These are phyloP conservation scores for Erebia aethiops DNA, from an alignment of 2,888 invertebrate genomes.

Conservation along the genomic window DNA sequence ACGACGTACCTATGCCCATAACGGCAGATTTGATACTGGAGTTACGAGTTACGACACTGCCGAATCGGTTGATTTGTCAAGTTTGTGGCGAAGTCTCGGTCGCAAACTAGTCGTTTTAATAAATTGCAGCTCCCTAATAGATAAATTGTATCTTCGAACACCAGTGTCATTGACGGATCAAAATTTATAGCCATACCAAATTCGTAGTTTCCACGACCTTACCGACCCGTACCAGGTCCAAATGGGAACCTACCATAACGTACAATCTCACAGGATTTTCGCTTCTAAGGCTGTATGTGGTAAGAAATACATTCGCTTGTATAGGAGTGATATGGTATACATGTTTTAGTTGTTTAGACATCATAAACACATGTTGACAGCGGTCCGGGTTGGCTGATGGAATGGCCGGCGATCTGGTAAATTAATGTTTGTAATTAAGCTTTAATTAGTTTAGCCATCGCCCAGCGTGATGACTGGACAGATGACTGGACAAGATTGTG, in stretches of 20 bases:
- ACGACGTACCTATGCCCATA: too few species aligned
- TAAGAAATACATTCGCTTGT: conserved; percentile 23
- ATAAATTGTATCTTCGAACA: background rate
- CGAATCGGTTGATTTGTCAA: too few species aligned
- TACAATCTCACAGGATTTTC: conserved; percentile 1
- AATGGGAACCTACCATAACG: background rate
- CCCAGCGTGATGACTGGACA: conserved; percentile 10
- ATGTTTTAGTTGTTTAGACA: conserved; percentile 29
- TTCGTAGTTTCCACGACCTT: conserved; percentile 7
- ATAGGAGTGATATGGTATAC: conserved; percentile 8
- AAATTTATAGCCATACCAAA: conserved; percentile 27
- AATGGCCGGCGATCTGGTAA: conserved; percentile 33
- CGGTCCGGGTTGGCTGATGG: conserved; percentile 32
- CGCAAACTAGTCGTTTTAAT: too few species aligned
- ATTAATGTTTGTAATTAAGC: conserved; percentile 33
- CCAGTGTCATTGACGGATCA: conserved; percentile 18
- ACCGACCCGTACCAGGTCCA: background rate
- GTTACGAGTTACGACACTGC: too few species aligned
- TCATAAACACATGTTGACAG: conserved; percentile 40
- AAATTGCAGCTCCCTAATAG: background rate
- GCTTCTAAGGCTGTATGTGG: background rate
- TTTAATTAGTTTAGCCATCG: conserved; percentile 20
- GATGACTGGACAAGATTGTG: conserved; percentile 15
- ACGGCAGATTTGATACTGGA: too few species aligned
- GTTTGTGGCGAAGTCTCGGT: too few species aligned